Evolutionary conservation across 2,888 invertebrate species (phyloP), one percentile per base, ranked within the genome.

Genomic region (Sinhomidia bicolor): DNA sequence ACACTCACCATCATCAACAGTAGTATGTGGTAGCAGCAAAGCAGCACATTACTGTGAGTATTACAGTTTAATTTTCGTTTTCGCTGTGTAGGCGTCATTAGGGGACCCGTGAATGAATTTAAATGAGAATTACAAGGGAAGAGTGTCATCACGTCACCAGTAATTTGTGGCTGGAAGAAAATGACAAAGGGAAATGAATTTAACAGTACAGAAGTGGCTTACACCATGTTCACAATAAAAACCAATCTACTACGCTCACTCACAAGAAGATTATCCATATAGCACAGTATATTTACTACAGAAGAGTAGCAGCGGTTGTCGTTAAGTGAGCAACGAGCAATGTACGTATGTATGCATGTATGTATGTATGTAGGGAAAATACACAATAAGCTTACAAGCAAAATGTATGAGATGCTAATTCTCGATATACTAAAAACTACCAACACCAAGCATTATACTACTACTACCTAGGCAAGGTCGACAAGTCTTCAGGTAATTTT

Each of bases 131-230:
- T 74, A 6, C 44, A 51, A 68, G 85, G 23, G 85, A 85, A 51
- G 60, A 85, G 85, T 85, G 85, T 85, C 85, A 85, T 78, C 78
- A 85, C 85, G 85, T 85, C 85, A 41, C 65, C 51, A 78, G 78
- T 74, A 85, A 85, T 85, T 85, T 85, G 85, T 65, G 85, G 85
- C 78, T 78, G 41, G 29, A 54, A 65, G 47, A 60, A 78, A 74
- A 84, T 60, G 76, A 74, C 84, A 44, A 74, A 74, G 76, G 74
- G 60, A 84, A 84, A 76, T 76, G 62, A 74, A 74, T 76, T 76
- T 57, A 84, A 76, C 76, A 57, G 57, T 10, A 32, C 76, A 83
- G 68, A 84, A 84, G 76, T 44, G 76, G 29, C 76, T 71, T 44
- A 6, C n/a, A n/a, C n/a, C 47, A 47, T 1, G 6, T 26, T 41